phyloP scores from a whole-genome alignment of 2,113 vertebrate species.

The Ivindomyrus marchei region DNA sequence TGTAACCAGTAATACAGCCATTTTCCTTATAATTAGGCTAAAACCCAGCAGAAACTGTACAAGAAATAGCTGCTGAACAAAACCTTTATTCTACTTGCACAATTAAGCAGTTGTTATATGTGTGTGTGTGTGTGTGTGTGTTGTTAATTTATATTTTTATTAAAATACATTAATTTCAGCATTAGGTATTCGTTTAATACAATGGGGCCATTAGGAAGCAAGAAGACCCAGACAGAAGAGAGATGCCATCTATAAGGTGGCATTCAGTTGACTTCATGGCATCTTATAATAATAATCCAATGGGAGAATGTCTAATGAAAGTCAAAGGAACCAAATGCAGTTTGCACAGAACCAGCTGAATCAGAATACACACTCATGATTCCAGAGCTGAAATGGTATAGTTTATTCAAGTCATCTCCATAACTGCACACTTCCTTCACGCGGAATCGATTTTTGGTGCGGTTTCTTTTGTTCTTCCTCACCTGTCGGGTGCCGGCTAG shows the following conservation, averaged over 20 bases:
- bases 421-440: neutral
- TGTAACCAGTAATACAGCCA: neutral
- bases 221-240: neutral
- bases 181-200: neutral
- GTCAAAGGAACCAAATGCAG: neutral
- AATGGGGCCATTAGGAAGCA: neutral
- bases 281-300: neutral
- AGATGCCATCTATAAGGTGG: neutral
- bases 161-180: neutral
- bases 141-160: neutral
- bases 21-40: neutral
- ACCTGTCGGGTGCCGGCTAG: constrained; percentile 65
- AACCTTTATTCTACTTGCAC: neutral
- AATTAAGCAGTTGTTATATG: neutral
- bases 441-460: neutral
- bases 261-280: neutral
- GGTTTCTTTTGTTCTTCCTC: constrained; percentile 13
- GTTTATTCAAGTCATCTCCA: neutral
- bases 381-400: neutral
- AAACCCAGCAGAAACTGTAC: neutral
- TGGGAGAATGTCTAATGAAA: neutral
- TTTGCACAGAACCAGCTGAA: neutral
- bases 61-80: neutral
- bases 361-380: neutral
- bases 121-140: neutral